Percentiles rank a stretch among this genome's conserved stretches.
These are phyloP conservation scores for Ophiodon elongatus DNA, from an alignment of 2,113 vertebrate genomes.

Conservation along the genomic window DNA sequence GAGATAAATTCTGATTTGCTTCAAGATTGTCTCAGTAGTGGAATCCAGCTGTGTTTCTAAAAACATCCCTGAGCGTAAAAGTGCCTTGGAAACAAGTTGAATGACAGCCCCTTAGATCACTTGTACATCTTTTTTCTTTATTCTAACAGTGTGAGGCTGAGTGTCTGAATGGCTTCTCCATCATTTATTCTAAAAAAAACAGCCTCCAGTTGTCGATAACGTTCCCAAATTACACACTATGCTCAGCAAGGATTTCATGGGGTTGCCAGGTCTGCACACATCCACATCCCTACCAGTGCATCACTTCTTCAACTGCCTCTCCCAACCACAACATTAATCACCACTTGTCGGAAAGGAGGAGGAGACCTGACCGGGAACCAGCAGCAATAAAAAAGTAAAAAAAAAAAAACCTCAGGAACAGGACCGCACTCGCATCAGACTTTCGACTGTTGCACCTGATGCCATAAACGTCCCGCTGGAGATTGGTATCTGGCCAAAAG, in stretches of 20 bases:
- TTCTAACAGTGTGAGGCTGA: not conserved
- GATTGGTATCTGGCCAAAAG: conserved; percentile 14
- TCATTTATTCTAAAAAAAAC: not conserved
- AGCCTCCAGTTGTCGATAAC: conserved; percentile 3
- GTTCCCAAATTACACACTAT: not conserved
- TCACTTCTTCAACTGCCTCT: conserved; percentile 41
- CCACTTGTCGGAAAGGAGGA: conserved; percentile 55
- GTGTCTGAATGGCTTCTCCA: not conserved
- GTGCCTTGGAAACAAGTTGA: not conserved
- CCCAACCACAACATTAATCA: conserved; percentile 53
- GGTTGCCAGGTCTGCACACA: not conserved
- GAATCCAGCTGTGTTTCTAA: not conserved
- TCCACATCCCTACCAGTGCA: conserved; percentile 2
- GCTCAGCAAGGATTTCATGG: conserved; percentile 10
- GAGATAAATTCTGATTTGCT: not conserved
- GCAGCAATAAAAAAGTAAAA: conserved; percentile 63
- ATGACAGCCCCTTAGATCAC: no score
- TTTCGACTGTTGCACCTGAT: conserved; percentile 31
- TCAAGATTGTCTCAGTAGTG: not conserved
- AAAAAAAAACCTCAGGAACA: no score
- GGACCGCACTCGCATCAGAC: conserved; percentile 43
- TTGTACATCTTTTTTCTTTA: not conserved
- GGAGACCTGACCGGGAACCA: conserved; percentile 55
- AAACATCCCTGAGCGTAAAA: not conserved
- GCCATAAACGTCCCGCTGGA: conserved; percentile 8